These are phyloP conservation scores for Meghimatium bilineatum DNA, from an alignment of 2,888 invertebrate species.

Conservation along the genomic window DNA sequence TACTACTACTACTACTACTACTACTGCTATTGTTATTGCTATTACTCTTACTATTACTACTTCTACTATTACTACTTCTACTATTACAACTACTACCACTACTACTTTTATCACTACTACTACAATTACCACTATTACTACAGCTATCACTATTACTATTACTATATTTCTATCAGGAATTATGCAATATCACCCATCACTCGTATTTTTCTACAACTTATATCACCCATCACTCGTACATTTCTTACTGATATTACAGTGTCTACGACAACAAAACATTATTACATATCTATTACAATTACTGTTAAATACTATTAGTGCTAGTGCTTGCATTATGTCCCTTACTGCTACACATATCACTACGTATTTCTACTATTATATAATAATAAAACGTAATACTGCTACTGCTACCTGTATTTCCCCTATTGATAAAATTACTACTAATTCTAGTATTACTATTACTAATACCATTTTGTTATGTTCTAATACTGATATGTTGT, in stretches of 20 bases:
- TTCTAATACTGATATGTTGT: too few relatives aligned
- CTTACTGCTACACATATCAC: slow-evolving; percentile 15
- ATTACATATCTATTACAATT: too few relatives aligned
- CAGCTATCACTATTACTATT: slow-evolving; percentile 19
- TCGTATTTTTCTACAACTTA: too few relatives aligned
- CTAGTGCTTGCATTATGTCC: too few relatives aligned
- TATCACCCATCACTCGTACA: too few relatives aligned
- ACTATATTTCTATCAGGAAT: too few relatives aligned
- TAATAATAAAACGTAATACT: slow-evolving; percentile 1
- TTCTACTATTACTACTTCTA: slow-evolving; percentile 30
- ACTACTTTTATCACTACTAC: slow-evolving; percentile 7
- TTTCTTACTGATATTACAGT: too few relatives aligned
- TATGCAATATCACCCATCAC: too few relatives aligned
- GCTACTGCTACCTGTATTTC: slow-evolving; percentile 7
- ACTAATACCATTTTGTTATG: background rate
- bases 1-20: slow-evolving; percentile 24
- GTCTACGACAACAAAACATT: too few relatives aligned
- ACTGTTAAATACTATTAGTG: too few relatives aligned
- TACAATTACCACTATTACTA: slow-evolving; percentile 20
- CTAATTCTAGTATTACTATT: background rate
- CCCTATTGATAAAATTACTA: background rate
- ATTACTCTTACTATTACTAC: slow-evolving; percentile 25
- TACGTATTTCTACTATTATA: slow-evolving; percentile 21
- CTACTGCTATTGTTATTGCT: slow-evolving; percentile 15
- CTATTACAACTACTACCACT: slow-evolving; percentile 18